Conservation (phyloP, 2,797 vertebrate species). For the Hypotaenidia okinawae region DNA sequence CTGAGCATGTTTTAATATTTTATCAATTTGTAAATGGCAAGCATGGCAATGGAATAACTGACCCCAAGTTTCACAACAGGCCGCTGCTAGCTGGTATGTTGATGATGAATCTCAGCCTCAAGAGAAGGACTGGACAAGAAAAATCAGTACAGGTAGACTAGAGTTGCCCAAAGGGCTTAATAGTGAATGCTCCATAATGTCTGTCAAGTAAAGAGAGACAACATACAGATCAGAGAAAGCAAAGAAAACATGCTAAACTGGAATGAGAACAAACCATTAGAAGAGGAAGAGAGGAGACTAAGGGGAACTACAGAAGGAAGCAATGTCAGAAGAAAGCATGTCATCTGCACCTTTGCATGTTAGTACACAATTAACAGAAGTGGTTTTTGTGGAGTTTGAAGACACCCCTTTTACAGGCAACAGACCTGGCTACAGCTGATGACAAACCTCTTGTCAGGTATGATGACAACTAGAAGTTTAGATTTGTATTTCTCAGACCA, state of each 20-base stretch:
- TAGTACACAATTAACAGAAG: not conserved
- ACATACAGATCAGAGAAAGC: constrained; percentile 28
- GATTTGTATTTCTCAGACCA: not conserved
- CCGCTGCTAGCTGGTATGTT: constrained; percentile 64
- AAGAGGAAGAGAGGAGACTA: not conserved
- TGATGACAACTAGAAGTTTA: not conserved
- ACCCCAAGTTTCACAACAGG: constrained; percentile 69
- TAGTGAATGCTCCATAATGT: constrained; percentile 66
- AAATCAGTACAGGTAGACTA: constrained; percentile 50
- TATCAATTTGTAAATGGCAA: constrained; percentile 43
- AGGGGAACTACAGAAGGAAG: not conserved
- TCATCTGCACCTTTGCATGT: not conserved
- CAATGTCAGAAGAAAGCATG: not conserved
- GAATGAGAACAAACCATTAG: not conserved
- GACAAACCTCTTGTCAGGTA: not conserved
- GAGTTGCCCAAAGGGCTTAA: constrained; percentile 52
- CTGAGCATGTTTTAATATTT: constrained; percentile 31
- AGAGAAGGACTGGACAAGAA: constrained; percentile 63
- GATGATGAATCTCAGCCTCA: constrained; percentile 63
- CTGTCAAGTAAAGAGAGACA: constrained; percentile 62
- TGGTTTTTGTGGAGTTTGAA: not conserved
- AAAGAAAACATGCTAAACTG: not conserved
- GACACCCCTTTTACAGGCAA: not conserved
- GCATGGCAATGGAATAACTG: constrained; percentile 63
- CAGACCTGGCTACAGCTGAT: not conserved